Base-by-base conservation (phyloP, 2,888 invertebrate genomes). In the Oscheius sp. region DNA sequence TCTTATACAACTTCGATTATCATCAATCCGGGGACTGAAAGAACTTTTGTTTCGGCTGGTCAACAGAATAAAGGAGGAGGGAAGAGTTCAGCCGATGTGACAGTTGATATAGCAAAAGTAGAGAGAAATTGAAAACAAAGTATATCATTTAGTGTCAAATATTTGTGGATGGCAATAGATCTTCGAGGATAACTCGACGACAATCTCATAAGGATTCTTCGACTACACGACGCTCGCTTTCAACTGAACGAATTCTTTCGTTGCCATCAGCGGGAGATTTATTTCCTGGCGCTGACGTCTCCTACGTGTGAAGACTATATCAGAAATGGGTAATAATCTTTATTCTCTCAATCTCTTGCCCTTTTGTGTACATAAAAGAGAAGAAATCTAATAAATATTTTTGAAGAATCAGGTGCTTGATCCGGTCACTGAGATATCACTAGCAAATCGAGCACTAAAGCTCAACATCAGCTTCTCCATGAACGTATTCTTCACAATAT, bases 1-100 rank as follows among this genome's bases (percentile, higher is more conserved):
- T 78, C 76, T 37, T 85, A 81, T 67, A 85, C 85, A 12, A 85
- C 85, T 2, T 81, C 81, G 17, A 84, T 85, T 61, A 72, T 85
- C 48, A 82, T 85, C 17, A 81, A 84, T 27, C 84, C 84, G 8
- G 74, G 42, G n/a, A 34, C 37, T 15, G 65, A 65, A 34, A 34
- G 65, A 34, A 31, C 65, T 25, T 45, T 61, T 6, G 61, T 61
- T 17, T 61, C 61, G 2, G 45, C 29, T 12, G 45, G 29, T 3
- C 45, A 15, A n/a, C 50, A 31, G 37, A 68, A 68, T 15, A 15
- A 48, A 27, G 25, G 4, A 12, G 58, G 58, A 1, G 42, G 29
- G 3, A 42, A 61, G 29, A 15, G 45, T 2, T 15, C 61, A 2
- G 42, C 45, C 29, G 65, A 65, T 37, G 65, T 65, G 17, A 65